Evolutionary conservation across 2,113 vertebrate species (phyloP).

Genomic region (Myrmecophaga tridactyla): DNA sequence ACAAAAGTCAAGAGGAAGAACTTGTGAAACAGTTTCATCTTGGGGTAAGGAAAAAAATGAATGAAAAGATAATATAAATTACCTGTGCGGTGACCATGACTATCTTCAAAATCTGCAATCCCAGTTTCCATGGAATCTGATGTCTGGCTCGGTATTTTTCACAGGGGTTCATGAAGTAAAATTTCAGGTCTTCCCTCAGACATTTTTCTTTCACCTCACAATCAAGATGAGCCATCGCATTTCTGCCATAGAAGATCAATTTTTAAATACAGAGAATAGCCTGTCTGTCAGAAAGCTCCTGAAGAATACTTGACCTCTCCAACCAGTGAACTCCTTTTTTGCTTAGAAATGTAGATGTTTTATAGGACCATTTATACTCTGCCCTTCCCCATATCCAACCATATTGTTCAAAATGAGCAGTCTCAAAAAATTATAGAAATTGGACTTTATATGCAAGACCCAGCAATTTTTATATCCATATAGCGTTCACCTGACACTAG

Average conservation of each 20-base stretch:
- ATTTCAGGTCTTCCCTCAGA: constrained; percentile 93
- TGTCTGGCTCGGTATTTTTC: constrained; percentile 94
- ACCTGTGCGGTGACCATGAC: constrained; percentile 98
- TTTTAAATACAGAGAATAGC: constrained; percentile 17
- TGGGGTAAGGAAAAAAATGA: neutral
- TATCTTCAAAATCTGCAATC: constrained; percentile 96
- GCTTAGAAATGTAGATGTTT: constrained; percentile 7
- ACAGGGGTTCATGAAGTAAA: constrained; percentile 99
- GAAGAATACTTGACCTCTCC: neutral
- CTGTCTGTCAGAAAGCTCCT: neutral
- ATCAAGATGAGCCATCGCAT: constrained; percentile 81
- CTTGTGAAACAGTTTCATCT: neutral
- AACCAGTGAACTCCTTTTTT: neutral
- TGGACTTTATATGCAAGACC: neutral
- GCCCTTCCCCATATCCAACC: neutral
- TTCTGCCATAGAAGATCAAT: constrained; percentile 79
- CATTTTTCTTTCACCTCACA: constrained; percentile 81
- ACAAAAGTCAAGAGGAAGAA: neutral
- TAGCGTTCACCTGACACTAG: neutral
- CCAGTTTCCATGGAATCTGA: constrained; percentile 96
- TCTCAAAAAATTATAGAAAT: constrained; percentile 2
- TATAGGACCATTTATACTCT: neutral
- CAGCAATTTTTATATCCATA: neutral
- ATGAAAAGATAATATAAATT: constrained; percentile 4
- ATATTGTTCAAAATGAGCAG: neutral